Percentiles rank a stretch among this genome's conserved stretches.
phyloP scores from a whole-genome alignment of 2,888 invertebrate species.

The Hemithea aestivaria region DNA sequence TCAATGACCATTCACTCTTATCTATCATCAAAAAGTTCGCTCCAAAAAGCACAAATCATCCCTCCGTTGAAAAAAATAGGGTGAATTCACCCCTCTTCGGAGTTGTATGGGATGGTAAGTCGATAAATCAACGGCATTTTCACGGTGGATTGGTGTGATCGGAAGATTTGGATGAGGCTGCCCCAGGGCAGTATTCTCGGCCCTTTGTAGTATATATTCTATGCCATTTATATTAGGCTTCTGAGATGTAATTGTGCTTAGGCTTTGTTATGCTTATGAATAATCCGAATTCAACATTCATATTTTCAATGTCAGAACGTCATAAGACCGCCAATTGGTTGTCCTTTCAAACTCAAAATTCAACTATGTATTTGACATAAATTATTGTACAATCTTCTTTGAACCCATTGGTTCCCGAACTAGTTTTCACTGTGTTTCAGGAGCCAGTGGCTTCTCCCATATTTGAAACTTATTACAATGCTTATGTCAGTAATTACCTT shows the following conservation, averaged over 20 bases:
- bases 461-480: no score
- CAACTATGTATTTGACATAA: no score
- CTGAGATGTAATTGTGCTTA: not conserved
- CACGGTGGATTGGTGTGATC: constrained; percentile 44
- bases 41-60: constrained; percentile 25
- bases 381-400: no score
- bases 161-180: constrained; percentile 31
- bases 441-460: no score
- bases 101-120: constrained; percentile 22
- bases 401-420: no score
- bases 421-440: no score
- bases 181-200: constrained; percentile 13
- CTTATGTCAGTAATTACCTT: no score
- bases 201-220: constrained; percentile 15
- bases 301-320: no score
- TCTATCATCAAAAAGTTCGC: constrained; percentile 18
- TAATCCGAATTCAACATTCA: not conserved
- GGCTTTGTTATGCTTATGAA: not conserved
- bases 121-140: constrained; percentile 48
- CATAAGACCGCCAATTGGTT: no score
- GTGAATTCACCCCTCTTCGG: constrained; percentile 10
- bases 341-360: no score
- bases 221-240: not conserved
- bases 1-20: constrained; percentile 15
- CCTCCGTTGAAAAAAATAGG: constrained; percentile 12